phyloP scores from a whole-genome alignment of 2,888 invertebrate species.

The Phragmatobia fuliginosa region DNA sequence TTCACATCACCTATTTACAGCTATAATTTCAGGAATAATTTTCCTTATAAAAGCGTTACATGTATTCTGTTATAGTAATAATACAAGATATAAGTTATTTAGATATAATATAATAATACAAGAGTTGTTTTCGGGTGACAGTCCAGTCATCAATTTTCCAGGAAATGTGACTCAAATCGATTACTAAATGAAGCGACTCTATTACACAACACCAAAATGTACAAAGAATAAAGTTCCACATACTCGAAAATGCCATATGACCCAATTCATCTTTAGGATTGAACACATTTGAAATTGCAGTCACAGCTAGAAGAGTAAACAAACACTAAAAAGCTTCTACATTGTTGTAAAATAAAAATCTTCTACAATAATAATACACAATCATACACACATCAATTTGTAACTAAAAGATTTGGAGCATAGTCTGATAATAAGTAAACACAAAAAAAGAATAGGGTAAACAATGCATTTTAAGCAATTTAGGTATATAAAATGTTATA shows the following conservation, averaged over 20 bases:
- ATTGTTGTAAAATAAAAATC: not conserved
- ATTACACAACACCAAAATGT: not conserved
- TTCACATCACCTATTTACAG: not conserved
- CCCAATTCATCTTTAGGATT: not conserved
- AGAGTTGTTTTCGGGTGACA: not conserved
- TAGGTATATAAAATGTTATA: not conserved
- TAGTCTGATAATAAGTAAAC: not conserved
- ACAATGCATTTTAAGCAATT: constrained; percentile 1
- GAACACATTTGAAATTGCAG: not conserved
- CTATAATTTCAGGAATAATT: not conserved
- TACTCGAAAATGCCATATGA: not conserved
- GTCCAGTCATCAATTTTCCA: not conserved
- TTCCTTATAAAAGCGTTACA: not conserved
- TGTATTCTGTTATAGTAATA: too few relatives aligned
- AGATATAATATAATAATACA: too few relatives aligned
- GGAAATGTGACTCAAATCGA: not conserved
- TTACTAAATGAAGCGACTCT: not conserved
- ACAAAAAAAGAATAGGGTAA: not conserved
- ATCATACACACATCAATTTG: not conserved
- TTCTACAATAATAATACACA: not conserved
- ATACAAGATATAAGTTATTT: not conserved
- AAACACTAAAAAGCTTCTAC: not conserved
- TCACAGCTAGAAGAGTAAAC: not conserved
- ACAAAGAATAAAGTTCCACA: not conserved
- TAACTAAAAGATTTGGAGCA: not conserved